Evolutionary conservation across 1,140 invertebrate species (phyloP), one percentile per base, ranked within the genome.

Genomic region (Ceratina japonica): DNA sequence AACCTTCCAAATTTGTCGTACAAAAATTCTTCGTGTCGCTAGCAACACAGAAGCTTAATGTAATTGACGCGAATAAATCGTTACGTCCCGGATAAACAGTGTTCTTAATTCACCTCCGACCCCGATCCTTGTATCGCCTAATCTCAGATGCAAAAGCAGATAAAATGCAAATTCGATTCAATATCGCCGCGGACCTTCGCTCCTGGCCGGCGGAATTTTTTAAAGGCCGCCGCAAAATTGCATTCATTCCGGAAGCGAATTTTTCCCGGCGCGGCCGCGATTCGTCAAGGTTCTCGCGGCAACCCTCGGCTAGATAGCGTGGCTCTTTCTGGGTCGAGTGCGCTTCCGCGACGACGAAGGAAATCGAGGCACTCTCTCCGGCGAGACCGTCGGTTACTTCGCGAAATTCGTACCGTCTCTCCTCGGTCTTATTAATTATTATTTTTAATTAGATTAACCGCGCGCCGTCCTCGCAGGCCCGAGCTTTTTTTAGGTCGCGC

Each of bases 241-340:
- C 59, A 31, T 44, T 18, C 20, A 8, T 16, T 24, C 16, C 37
- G 8, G 22, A 5, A 15, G 59, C 22, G 70, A 22, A 52, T n/a
- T 52, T 52, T 54, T 54, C 5, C 49, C 22, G 1, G 3, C 58
- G 10, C 1, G 0, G 0, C n/a, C 18, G 44, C 66, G 73, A 84
- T 83, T 80, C 79, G 76, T 84, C 77, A 75, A 71, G 76, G 69
- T 83, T 75, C 75, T 62, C 64, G 49, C 24, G 18, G 10, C 22
- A 75, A 54, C 52, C 16, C 64, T 70, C 70, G n/a, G 68, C n/a
- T 54, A 71, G 65, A 84, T 79, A 72, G 56, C 75, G 51, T 44
- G 44, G 18, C 49, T 20, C 31, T 56, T 52, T 68, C 49, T 51
- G 68, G 82, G 82, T 84, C 82, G 75, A 83, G 76, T 76, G 58